Base-by-base conservation (phyloP, 2,113 vertebrate genomes). In the Anser brachyrhynchus region DNA sequence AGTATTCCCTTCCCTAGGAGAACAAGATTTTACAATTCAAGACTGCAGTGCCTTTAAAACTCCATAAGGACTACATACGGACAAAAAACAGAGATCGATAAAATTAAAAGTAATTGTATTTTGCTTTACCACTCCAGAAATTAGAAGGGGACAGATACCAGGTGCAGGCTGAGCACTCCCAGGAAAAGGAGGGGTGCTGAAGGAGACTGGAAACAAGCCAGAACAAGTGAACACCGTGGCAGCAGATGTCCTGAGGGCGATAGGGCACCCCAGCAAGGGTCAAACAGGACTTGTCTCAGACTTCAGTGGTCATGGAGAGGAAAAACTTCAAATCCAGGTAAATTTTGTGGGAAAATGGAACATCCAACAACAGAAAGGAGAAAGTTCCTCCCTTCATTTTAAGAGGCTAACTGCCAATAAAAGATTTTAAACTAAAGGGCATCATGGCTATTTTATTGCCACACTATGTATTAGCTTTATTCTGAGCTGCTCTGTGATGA, bases 181-280 rank as follows among this genome's bases (percentile, higher is more conserved):
- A 93, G 28, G 59, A 89, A 64, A 61, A 80, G 29, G 44, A 64
- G 10, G 9, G 41, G 87, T 14, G 9, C 44, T 73, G 41, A 89
- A 89, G 19, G 21, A 93, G 52, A 26, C 0, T 83, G 41, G 87
- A 93, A 94, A 81, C 19, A 62, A 71, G 59, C 25, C 51, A 95
- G 75, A 92, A 46, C 31, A 85, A 95, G 51, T 2, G 4, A 67
- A 66, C 11, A 65, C 15, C 26, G 90, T 62, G 23, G 75, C 11
- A 61, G 55, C 19, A 92, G 59, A 61, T 55, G 25, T 57, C 88
- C 64, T 92, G 37, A 86, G 22, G 17, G 28, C 13, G 51, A 73
- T 20, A 70, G 9, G 16, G 51, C 46, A 37, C 52, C 64, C 33
- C 19, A 74, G 13, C 0, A 0, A 1, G 37, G 69, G 8, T 5